phyloP scores from a whole-genome alignment of 2,888 invertebrate genomes.

The Muschampia plurimacula region DNA sequence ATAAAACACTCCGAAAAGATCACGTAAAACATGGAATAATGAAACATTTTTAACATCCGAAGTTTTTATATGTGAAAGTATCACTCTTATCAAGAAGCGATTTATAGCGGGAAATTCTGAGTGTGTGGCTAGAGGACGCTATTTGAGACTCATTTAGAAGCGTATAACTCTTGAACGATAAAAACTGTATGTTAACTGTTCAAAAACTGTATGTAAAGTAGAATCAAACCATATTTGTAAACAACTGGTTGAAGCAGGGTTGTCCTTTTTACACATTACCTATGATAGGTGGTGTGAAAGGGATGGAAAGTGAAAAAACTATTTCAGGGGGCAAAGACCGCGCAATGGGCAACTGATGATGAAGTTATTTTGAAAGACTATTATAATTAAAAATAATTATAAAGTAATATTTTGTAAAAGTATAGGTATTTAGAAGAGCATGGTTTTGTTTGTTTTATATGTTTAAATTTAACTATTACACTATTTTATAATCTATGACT shows the following conservation, averaged over 20 bases:
- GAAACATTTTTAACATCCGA: background rate
- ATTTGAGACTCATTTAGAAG: conserved; percentile 27
- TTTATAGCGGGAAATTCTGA: conserved; percentile 45
- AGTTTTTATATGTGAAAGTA: conserved; percentile 14
- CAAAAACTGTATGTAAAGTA: background rate
- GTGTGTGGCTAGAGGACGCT: conserved; percentile 36
- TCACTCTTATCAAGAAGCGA: conserved; percentile 26
- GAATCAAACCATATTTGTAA: conserved; percentile 34
- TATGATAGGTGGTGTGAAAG: conserved; percentile 15
- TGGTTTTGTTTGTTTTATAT: no score
- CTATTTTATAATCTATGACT: no score
- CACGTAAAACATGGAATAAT: background rate
- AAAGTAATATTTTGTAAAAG: no score
- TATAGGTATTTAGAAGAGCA: no score
- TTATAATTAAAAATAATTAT: background rate
- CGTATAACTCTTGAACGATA: conserved; percentile 31
- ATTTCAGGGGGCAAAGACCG: conserved; percentile 21
- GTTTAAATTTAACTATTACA: no score
- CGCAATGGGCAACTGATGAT: background rate
- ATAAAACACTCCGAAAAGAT: conserved; percentile 5
- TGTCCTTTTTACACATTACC: conserved; percentile 21
- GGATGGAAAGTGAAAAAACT: conserved; percentile 24
- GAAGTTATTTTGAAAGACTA: no score
- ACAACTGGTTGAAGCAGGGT: conserved; percentile 10
- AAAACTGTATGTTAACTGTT: background rate